Base-by-base conservation (phyloP, 2,113 vertebrate genomes). In the Calidris pygmaea region DNA sequence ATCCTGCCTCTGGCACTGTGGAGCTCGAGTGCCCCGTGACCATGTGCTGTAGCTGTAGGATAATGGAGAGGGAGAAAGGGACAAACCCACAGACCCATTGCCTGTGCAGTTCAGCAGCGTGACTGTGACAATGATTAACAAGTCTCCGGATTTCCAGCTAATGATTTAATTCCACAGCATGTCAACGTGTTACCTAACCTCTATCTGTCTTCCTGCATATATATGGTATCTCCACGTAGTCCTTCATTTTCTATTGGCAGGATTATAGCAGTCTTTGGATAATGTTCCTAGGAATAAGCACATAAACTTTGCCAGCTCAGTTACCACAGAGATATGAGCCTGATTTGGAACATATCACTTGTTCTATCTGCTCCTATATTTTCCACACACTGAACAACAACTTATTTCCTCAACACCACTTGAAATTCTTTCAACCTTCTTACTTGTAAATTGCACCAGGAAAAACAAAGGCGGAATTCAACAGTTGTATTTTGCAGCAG, bases 271-370 rank as follows among this genome's bases (percentile, higher is more conserved):
- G 23, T 65, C 35, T 78, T 91, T 83, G 29, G 59, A 47, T 68
- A 63, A 14, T 19, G 17, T 72, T 85, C 62, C 63, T 39, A 47
- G 32, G 55, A 90, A 63, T 12, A 66, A 88, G n/a, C 41, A 67
- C n/a, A 63, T 76, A 87, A 93, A 81, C 75, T 17, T 63, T 93
- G 8, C 39, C 93, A 72, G 43, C 65, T 85, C 12, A 3, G 76
- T 94, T 96, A 80, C 65, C 55, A 89, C 47, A 76, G 47, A 53
- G 87, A 50, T 55, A 83, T 2, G 8, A 84, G 16, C 24, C 39
- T 58, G 27, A 60, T 93, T 85, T 95, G 83, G 79, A 97, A 79
- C 58, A 47, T 30, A 21, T 30, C 39, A 56, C 71, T 91, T 10
- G 43, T 41, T 79, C 66, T 77, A 70, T 77, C 89, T 89, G 84